Percentiles rank a stretch among this genome's conserved stretches.
Conservation (phyloP, 92 coral and sea anemone species). For the Epizoanthus scotinus region DNA sequence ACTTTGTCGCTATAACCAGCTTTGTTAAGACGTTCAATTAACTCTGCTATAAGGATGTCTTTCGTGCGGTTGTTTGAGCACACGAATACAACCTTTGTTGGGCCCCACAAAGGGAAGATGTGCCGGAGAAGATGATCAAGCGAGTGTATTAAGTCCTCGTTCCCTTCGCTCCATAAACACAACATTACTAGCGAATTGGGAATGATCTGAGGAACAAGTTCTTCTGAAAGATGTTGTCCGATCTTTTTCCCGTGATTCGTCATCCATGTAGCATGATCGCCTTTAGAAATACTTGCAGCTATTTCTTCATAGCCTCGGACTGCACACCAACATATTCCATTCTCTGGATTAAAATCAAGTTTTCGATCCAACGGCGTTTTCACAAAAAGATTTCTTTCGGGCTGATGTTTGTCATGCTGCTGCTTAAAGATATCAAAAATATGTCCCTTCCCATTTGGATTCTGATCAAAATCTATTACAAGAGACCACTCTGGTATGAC, state of each 20-base stretch:
- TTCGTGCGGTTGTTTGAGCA: slow-evolving; percentile 49
- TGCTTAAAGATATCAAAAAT: slow-evolving; percentile 54
- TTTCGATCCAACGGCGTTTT: slow-evolving; percentile 68
- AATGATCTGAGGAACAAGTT: slow-evolving; percentile 60
- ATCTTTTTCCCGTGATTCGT: slow-evolving; percentile 62
- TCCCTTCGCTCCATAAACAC: slow-evolving; percentile 69
- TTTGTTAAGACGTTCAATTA: slow-evolving; percentile 52
- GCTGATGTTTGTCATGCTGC: slow-evolving; percentile 67
- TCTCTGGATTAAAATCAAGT: slow-evolving; percentile 62
- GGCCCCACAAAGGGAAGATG: slow-evolving; percentile 62
- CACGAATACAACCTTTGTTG: slow-evolving; percentile 60
- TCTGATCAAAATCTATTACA: slow-evolving; percentile 77
- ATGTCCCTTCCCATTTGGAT: slow-evolving; percentile 58
- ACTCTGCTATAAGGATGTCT: background rate
- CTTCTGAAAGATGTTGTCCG: slow-evolving; percentile 44
- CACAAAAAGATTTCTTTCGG: slow-evolving; percentile 70
- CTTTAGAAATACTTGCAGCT: slow-evolving; percentile 55
- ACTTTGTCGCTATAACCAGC: slow-evolving; percentile 50
- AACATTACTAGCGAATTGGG: slow-evolving; percentile 69
- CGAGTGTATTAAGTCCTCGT: slow-evolving; percentile 60
- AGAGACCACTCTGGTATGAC: slow-evolving; percentile 83
- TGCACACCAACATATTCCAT: slow-evolving; percentile 84
- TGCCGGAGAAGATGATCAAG: slow-evolving; percentile 52
- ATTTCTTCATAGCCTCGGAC: slow-evolving; percentile 77
- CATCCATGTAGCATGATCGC: slow-evolving; percentile 72